Conservation (phyloP, 2,888 invertebrate genomes). For the Autographa gamma region DNA sequence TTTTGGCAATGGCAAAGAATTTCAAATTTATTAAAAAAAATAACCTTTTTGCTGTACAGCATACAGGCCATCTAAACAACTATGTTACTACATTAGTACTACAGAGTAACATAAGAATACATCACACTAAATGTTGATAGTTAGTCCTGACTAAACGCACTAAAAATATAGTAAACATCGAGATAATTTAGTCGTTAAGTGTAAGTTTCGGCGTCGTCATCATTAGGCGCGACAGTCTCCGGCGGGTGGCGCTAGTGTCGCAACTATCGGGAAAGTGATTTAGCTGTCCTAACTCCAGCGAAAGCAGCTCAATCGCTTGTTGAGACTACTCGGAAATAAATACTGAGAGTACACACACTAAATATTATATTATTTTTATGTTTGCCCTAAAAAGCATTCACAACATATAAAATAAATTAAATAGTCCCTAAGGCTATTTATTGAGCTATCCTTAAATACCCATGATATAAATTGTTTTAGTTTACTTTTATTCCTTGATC, state of each 20-base stretch:
- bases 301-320: slow-evolving; percentile 3
- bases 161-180: not conserved
- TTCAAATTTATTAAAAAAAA: no score
- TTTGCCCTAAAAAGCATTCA: no score
- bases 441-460: no score
- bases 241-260: not conserved
- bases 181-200: slow-evolving; percentile 3
- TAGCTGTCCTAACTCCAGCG: slow-evolving; percentile 6
- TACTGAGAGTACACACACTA: not conserved
- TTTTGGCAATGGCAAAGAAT: no score
- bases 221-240: not conserved
- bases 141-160: not conserved
- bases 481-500: no score
- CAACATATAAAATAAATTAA: no score
- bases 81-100: no score
- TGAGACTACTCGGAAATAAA: not conserved
- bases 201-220: not conserved
- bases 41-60: no score
- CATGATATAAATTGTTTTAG: no score
- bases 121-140: not conserved
- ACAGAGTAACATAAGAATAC: no score
- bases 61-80: no score
- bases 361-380: not conserved
- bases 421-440: no score
- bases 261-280: slow-evolving; percentile 8